Conservation (phyloP, 2,113 vertebrate species). For the Pelvicachromis taeniatus region DNA sequence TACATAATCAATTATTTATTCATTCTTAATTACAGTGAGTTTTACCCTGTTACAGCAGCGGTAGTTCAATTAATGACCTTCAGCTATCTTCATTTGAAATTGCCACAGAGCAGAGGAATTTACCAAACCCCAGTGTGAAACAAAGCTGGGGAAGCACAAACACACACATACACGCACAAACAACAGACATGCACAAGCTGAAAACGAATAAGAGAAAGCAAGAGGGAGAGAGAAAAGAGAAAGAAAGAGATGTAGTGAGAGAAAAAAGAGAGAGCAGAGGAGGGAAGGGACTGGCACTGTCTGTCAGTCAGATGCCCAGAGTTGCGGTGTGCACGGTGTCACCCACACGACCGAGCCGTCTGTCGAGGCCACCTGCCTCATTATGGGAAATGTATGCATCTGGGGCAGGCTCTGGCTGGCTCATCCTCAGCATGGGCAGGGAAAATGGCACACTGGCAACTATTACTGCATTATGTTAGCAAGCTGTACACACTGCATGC, state of each 20-base stretch:
- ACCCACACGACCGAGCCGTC: constrained; percentile 69
- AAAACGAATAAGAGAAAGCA: constrained; percentile 20
- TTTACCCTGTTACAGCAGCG: constrained; percentile 66
- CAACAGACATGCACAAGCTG: constrained; percentile 7
- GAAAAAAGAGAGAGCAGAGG: constrained; percentile 15
- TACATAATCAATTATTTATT: constrained; percentile 78
- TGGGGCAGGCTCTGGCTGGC: constrained; percentile 69
- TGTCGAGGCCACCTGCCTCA: constrained; percentile 73
- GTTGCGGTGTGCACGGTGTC: constrained; percentile 62
- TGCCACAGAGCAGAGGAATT: constrained; percentile 55
- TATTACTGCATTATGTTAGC: constrained; percentile 69
- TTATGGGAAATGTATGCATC: constrained; percentile 76
- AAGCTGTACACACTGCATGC: constrained; percentile 53
- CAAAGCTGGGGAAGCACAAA: constrained; percentile 25
- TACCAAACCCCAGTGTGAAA: constrained; percentile 41
- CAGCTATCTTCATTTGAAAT: constrained; percentile 75
- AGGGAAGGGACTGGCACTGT: constrained; percentile 63
- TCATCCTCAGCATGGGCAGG: constrained; percentile 59
- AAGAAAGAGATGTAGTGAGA: constrained; percentile 20
- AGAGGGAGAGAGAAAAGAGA: not conserved
- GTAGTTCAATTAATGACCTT: constrained; percentile 76
- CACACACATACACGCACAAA: not conserved
- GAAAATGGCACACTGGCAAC: constrained; percentile 66
- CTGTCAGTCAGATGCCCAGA: constrained; percentile 75
- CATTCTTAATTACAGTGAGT: constrained; percentile 71